Percentiles rank a stretch among this genome's conserved stretches.
Conservation (phyloP, 2,888 invertebrate species). For the Drosophila hamatofila region DNA sequence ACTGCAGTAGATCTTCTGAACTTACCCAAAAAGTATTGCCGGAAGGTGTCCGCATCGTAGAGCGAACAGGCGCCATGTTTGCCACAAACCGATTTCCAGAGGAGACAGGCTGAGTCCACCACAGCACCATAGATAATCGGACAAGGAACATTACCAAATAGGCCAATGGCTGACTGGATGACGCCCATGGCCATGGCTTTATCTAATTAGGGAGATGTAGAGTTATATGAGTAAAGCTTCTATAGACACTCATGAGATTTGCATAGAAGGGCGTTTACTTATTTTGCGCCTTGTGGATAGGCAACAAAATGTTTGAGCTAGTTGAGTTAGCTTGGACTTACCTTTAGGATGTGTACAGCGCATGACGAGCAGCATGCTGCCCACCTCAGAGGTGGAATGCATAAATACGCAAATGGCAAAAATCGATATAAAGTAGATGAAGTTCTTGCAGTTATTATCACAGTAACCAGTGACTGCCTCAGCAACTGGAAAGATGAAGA, state of each 20-base stretch:
- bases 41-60: slow-evolving; percentile 93
- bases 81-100: slow-evolving; percentile 93
- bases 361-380: slow-evolving; percentile 94
- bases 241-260: background rate
- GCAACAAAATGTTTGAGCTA: background rate
- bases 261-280: too few relatives aligned
- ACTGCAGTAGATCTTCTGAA: background rate
- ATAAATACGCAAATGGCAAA: slow-evolving; percentile 96
- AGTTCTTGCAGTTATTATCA: slow-evolving; percentile 91
- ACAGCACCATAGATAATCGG: slow-evolving; percentile 97
- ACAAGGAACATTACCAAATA: slow-evolving; percentile 97
- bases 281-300: background rate
- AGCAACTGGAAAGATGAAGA: slow-evolving; percentile 49
- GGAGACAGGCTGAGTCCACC: slow-evolving; percentile 95
- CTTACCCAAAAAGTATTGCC: slow-evolving; percentile 94
- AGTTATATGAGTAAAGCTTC: background rate
- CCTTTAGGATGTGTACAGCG: slow-evolving; percentile 94
- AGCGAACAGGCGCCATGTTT: slow-evolving; percentile 93
- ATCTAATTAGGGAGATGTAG: slow-evolving; percentile 86
- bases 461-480: slow-evolving; percentile 92
- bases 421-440: slow-evolving; percentile 92
- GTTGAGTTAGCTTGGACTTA: slow-evolving; percentile 56
- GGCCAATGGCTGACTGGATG: slow-evolving; percentile 96
- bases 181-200: slow-evolving; percentile 98
- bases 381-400: slow-evolving; percentile 96